Percentiles rank a stretch among this genome's conserved stretches.
Conservation (phyloP, 2,888 invertebrate genomes). For the Sesia apiformis region DNA sequence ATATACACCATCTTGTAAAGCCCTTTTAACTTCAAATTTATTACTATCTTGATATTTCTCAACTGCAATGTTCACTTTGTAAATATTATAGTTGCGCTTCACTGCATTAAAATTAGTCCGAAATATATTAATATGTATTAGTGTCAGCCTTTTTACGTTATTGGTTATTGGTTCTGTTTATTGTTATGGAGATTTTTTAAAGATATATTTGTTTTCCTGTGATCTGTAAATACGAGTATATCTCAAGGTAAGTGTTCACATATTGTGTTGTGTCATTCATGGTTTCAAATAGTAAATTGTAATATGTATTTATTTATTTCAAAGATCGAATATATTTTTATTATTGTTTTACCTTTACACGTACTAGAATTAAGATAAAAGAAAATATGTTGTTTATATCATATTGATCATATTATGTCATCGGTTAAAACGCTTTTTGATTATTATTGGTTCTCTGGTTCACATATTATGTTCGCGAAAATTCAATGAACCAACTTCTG, state of each 20-base stretch:
- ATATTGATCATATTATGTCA: no score
- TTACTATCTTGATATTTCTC: neutral
- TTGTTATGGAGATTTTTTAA: conserved; percentile 52
- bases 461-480: no score
- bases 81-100: conserved; percentile 34
- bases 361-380: no score
- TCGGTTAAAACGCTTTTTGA: no score
- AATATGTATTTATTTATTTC: neutral
- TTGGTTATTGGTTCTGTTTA: conserved; percentile 57
- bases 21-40: no score
- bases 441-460: no score
- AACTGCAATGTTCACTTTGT: conserved; percentile 15
- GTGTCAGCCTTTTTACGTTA: conserved; percentile 57
- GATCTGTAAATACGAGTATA: conserved; percentile 12
- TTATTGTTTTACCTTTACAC: no score
- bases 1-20: neutral
- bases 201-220: conserved; percentile 37
- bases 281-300: neutral
- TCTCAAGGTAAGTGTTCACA: neutral
- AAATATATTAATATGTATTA: conserved; percentile 64
- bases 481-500: no score
- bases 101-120: conserved; percentile 55
- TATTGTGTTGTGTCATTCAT: neutral
- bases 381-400: no score
- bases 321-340: neutral